phyloP scores from a whole-genome alignment of 2,888 invertebrate species.

The Coenonympha glycerion region DNA sequence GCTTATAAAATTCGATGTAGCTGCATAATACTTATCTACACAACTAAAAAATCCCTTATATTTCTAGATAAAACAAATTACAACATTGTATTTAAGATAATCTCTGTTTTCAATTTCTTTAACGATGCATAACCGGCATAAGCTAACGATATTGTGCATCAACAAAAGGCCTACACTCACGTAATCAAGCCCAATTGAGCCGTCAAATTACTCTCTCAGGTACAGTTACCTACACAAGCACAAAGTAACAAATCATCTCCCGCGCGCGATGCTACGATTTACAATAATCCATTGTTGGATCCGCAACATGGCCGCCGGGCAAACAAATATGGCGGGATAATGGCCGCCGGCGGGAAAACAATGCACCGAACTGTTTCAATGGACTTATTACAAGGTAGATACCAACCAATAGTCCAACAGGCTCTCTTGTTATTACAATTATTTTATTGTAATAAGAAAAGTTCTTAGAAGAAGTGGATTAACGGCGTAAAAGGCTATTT shows the following conservation, averaged over 20 bases:
- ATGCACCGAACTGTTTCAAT: conserved; percentile 12
- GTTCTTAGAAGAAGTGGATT: no score
- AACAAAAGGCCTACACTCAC: conserved; percentile 28
- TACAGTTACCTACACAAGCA: conserved; percentile 36
- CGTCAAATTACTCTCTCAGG: conserved; percentile 34
- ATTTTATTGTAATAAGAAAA: neutral
- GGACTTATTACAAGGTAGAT: conserved; percentile 5
- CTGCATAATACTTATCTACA: no score
- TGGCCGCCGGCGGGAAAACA: conserved; percentile 18
- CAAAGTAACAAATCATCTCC: conserved; percentile 38
- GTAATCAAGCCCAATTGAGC: conserved; percentile 36
- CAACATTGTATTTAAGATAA: no score
- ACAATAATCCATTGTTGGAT: conserved; percentile 36
- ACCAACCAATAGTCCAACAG: neutral
- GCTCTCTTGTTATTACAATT: conserved; percentile 4
- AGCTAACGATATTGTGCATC: conserved; percentile 2
- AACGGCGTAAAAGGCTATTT: no score
- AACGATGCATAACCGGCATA: neutral
- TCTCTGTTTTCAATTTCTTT: conserved; percentile 4
- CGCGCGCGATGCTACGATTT: conserved; percentile 33
- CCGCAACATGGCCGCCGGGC: conserved; percentile 23
- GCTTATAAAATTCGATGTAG: no score
- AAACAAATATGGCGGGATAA: conserved; percentile 24
- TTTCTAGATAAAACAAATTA: neutral
- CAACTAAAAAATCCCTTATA: no score